phyloP scores from a whole-genome alignment of 2,888 invertebrate species.

The Tachina lurida region DNA sequence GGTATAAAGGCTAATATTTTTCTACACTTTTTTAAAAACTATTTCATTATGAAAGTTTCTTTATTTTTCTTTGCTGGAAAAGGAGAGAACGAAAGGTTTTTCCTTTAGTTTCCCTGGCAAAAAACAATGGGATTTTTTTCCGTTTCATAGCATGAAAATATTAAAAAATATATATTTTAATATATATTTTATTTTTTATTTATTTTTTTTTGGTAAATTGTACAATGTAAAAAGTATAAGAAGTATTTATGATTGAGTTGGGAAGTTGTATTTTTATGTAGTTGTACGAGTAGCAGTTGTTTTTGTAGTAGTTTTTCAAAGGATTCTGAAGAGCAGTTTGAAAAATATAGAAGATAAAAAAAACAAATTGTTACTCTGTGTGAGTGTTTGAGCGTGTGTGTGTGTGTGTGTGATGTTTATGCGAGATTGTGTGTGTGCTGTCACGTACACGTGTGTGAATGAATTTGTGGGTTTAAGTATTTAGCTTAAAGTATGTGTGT shows the following conservation, averaged over 20 bases:
- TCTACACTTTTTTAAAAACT: conserved; percentile 44
- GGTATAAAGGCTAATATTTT: conserved; percentile 59
- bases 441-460: conserved; percentile 29
- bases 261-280: conserved; percentile 33
- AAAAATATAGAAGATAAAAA: not conserved
- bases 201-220: conserved; percentile 14
- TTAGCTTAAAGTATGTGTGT: conserved; percentile 21
- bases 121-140: not conserved
- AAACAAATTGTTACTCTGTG: conserved; percentile 36
- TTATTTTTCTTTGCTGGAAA: not conserved
- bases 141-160: conserved; percentile 5
- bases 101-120: not conserved
- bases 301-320: conserved; percentile 47
- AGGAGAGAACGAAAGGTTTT: not conserved
- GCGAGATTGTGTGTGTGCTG: conserved; percentile 22
- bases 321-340: conserved; percentile 36
- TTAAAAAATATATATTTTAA: conserved; percentile 20
- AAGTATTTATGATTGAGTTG: conserved; percentile 62
- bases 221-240: conserved; percentile 32
- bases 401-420: not conserved
- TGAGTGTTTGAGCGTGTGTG: conserved; percentile 38
- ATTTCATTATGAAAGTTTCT: conserved; percentile 16
- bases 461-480: conserved; percentile 50
- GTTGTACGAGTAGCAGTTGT: conserved; percentile 8
- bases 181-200: not conserved